These are phyloP conservation scores for Trematomus bernacchii DNA, from an alignment of 2,797 vertebrate genomes.

Conservation along the genomic window DNA sequence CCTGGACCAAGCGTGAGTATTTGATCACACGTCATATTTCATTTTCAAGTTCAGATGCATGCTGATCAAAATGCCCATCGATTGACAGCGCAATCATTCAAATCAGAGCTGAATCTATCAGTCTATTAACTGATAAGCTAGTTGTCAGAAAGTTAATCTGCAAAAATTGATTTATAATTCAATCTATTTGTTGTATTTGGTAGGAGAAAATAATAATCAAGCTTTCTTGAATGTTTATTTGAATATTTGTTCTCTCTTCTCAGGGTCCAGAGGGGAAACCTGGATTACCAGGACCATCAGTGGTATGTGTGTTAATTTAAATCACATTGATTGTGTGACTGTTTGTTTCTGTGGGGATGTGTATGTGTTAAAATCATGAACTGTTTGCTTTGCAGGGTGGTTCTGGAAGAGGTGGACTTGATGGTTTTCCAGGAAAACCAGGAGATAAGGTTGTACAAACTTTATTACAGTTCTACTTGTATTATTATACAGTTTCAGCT, in stretches of 20 bases:
- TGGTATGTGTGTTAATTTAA: conserved; percentile 66
- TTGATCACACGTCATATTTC: neutral
- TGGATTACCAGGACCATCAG: conserved; percentile 78
- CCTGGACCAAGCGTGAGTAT: conserved; percentile 86
- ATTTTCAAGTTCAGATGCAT: neutral
- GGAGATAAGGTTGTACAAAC: conserved; percentile 81
- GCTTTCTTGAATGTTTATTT: neutral
- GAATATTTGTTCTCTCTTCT: conserved; percentile 20
- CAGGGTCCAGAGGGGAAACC: conserved; percentile 87
- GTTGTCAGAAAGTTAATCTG: neutral
- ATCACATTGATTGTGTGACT: neutral
- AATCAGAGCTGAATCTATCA: neutral
- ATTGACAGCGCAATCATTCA: neutral
- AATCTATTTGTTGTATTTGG: neutral
- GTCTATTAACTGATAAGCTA: neutral
- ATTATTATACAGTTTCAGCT: neutral
- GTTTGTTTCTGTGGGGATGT: neutral
- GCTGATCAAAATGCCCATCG: neutral
- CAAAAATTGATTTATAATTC: neutral
- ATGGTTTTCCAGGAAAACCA: conserved; percentile 74
- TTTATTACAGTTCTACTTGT: neutral
- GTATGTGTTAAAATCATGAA: neutral
- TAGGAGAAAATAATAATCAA: neutral
- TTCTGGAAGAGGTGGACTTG: conserved; percentile 71
- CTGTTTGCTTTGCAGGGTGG: conserved; percentile 68